A percentile compares a stretch with the other conserved stretches of the same genome.
Conservation (phyloP, 2,113 vertebrate species). For the Glaucomys volans region DNA sequence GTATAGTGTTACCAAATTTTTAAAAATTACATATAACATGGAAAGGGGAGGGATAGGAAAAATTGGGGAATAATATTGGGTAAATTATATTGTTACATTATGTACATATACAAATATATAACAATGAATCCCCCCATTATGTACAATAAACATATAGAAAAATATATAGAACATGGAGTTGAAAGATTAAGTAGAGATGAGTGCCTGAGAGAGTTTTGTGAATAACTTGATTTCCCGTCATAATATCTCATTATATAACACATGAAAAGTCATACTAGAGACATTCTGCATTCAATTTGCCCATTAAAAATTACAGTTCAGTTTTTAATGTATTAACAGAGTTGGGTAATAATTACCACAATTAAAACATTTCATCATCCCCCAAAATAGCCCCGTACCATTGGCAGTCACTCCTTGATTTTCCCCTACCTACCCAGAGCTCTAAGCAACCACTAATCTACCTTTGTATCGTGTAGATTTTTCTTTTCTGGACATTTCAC, state of each 20-base stretch:
- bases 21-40: neutral
- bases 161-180: neutral
- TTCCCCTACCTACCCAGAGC: neutral
- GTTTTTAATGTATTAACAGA: conserved; percentile 22
- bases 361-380: conserved; percentile 19
- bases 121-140: no score
- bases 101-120: no score
- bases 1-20: conserved; percentile 8
- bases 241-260: neutral
- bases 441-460: neutral
- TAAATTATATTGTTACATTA: no score
- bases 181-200: neutral
- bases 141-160: neutral
- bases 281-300: neutral
- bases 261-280: neutral
- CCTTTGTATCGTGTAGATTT: neutral
- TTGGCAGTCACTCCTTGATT: neutral
- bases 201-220: conserved; percentile 24
- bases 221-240: neutral
- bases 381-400: neutral
- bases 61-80: no score
- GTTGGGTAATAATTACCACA: neutral
- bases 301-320: conserved; percentile 15
- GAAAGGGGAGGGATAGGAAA: no score
- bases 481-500: neutral